Percentiles rank a stretch among this genome's conserved stretches.
Conservation (phyloP, 2,888 invertebrate species). For the Thereva unica region DNA sequence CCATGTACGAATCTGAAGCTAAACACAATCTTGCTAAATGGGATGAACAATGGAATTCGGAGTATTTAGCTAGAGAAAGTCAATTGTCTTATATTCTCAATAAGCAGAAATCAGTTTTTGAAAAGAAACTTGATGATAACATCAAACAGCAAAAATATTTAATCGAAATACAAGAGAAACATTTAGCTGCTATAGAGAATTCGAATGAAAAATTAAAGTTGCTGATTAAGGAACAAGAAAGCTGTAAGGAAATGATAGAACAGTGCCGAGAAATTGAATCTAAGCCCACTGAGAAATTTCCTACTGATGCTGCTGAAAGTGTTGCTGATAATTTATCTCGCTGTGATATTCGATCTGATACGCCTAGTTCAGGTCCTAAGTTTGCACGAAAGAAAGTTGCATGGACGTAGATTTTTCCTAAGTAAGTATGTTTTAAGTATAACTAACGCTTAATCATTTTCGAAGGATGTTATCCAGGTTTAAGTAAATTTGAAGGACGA, state of each 20-base stretch:
- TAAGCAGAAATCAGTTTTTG: slow-evolving; percentile 44
- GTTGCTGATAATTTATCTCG: neutral
- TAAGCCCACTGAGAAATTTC: neutral
- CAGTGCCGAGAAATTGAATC: too few relatives aligned
- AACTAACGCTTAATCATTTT: neutral
- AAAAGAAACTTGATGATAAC: slow-evolving; percentile 48
- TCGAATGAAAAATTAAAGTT: slow-evolving; percentile 54
- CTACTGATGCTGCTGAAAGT: neutral
- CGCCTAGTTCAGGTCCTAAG: slow-evolving; percentile 30
- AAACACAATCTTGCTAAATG: slow-evolving; percentile 58
- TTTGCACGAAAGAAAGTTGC: slow-evolving; percentile 42
- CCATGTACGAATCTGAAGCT: slow-evolving; percentile 63
- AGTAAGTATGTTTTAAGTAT: neutral
- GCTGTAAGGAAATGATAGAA: neutral
- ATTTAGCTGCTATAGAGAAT: slow-evolving; percentile 53
- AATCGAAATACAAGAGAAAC: slow-evolving; percentile 50
- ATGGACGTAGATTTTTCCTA: slow-evolving; percentile 38
- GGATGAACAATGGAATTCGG: slow-evolving; percentile 58
- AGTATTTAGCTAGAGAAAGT: slow-evolving; percentile 55
- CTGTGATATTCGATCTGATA: slow-evolving; percentile 10
- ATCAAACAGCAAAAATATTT: slow-evolving; percentile 50
- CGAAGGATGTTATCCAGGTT: neutral
- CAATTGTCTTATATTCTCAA: slow-evolving; percentile 57
- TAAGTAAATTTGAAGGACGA: too few relatives aligned
- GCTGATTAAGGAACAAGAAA: slow-evolving; percentile 49